Evolutionary conservation across 2,113 vertebrate genomes (phyloP).

Genomic region (Limanda limanda): DNA sequence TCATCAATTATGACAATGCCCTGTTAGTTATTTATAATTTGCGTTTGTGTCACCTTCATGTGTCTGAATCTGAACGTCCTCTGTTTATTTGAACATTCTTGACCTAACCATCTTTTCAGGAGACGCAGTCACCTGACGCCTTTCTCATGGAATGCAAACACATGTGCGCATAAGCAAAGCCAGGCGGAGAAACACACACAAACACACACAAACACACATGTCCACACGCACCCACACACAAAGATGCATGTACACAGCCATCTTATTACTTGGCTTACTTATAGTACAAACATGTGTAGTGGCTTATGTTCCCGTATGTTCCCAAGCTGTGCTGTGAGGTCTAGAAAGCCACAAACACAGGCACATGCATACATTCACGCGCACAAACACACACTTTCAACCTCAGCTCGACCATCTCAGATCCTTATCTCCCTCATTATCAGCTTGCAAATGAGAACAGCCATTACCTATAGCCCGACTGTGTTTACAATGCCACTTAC

Average conservation of each 20-base stretch:
- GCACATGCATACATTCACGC: too few relatives aligned
- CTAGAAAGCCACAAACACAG: slow-evolving; percentile 9
- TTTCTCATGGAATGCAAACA: slow-evolving; percentile 4
- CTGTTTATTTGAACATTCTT: neutral
- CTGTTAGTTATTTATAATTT: neutral
- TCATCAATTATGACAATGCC: neutral
- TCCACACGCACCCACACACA: neutral
- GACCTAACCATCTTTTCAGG: neutral
- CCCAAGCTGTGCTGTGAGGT: slow-evolving; percentile 51
- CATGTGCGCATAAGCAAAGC: neutral
- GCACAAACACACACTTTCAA: slow-evolving; percentile 12
- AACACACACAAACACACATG: slow-evolving; percentile 14
- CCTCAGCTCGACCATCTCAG: slow-evolving; percentile 50
- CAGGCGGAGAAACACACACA: slow-evolving; percentile 6
- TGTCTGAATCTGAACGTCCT: slow-evolving; percentile 2
- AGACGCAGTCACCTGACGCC: neutral
- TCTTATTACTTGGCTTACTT: slow-evolving; percentile 52
- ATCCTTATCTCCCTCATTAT: slow-evolving; percentile 70
- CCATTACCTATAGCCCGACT: slow-evolving; percentile 40
- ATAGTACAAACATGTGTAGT: slow-evolving; percentile 59
- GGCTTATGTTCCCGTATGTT: slow-evolving; percentile 55
- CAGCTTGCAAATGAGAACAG: slow-evolving; percentile 61
- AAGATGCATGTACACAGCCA: neutral
- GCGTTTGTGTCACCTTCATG: neutral
- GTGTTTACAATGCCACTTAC: slow-evolving; percentile 68